Conservation (phyloP, 2,888 invertebrate species). For the Noctua janthe region DNA sequence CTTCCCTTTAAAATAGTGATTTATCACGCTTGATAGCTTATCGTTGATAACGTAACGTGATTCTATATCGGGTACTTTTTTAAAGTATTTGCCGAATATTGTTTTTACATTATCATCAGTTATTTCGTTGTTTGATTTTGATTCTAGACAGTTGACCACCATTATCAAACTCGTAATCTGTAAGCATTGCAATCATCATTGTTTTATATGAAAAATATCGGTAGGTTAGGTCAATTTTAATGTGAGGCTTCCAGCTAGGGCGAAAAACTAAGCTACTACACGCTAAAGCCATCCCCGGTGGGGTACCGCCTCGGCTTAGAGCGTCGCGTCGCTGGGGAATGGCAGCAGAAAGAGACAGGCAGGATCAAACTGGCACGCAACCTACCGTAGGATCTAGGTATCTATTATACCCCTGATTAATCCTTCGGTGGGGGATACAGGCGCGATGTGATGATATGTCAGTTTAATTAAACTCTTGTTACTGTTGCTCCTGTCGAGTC, state of each 20-base stretch:
- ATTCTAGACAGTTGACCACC: constrained; percentile 67
- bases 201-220: background rate
- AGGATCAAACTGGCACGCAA: no score
- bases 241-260: background rate
- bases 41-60: constrained; percentile 80
- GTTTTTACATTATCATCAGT: constrained; percentile 70
- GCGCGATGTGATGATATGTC: no score
- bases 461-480: no score
- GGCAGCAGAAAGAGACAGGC: no score
- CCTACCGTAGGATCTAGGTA: no score
- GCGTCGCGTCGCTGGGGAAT: background rate
- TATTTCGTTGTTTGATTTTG: constrained; percentile 58
- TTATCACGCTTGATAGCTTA: constrained; percentile 77
- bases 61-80: constrained; percentile 78
- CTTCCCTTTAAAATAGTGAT: constrained; percentile 78
- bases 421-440: no score
- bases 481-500: no score
- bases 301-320: background rate
- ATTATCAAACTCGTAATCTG: constrained; percentile 65
- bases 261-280: background rate
- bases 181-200: constrained; percentile 43
- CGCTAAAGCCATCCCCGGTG: background rate
- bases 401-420: no score
- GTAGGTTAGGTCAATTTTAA: background rate
- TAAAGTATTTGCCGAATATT: constrained; percentile 75